Conservation (phyloP, 2,113 vertebrate species). For the Megalops atlanticus region DNA sequence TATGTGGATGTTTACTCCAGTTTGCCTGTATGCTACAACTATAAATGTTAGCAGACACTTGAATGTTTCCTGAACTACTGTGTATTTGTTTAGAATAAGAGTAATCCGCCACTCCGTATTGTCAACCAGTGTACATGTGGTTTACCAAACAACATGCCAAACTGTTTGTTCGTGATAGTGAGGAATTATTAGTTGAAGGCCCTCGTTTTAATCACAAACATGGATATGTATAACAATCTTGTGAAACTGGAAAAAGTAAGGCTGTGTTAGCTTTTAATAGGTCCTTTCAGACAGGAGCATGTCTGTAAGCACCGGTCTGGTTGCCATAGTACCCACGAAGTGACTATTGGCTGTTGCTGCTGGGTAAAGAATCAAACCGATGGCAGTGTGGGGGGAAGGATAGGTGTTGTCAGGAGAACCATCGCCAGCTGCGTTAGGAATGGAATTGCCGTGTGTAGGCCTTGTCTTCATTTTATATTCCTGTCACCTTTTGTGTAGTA, state of each 20-base stretch:
- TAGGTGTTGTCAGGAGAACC: slow-evolving; percentile 32
- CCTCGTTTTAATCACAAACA: slow-evolving; percentile 5
- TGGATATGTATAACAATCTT: neutral
- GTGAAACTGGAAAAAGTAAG: slow-evolving; percentile 32
- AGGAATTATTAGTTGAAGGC: neutral
- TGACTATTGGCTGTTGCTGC: slow-evolving; percentile 40
- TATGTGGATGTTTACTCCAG: neutral
- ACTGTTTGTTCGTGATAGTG: slow-evolving; percentile 1
- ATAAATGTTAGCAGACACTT: neutral
- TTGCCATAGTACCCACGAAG: slow-evolving; percentile 60
- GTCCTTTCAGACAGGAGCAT: slow-evolving; percentile 47
- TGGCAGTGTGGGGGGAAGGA: slow-evolving; percentile 30
- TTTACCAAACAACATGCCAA: no score
- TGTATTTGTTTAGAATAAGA: neutral
- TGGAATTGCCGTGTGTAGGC: slow-evolving; percentile 25
- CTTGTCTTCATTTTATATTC: slow-evolving; percentile 42
- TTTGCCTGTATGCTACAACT: neutral
- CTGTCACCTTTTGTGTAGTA: neutral
- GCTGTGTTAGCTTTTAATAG: slow-evolving; percentile 40
- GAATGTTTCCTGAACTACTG: neutral
- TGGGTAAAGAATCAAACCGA: slow-evolving; percentile 39
- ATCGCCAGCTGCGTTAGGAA: slow-evolving; percentile 38
- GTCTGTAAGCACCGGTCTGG: slow-evolving; percentile 54
- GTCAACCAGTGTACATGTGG: no score
- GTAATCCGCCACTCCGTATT: neutral